phyloP scores from a whole-genome alignment of 2,113 vertebrate species.

The Ailurus styani region DNA sequence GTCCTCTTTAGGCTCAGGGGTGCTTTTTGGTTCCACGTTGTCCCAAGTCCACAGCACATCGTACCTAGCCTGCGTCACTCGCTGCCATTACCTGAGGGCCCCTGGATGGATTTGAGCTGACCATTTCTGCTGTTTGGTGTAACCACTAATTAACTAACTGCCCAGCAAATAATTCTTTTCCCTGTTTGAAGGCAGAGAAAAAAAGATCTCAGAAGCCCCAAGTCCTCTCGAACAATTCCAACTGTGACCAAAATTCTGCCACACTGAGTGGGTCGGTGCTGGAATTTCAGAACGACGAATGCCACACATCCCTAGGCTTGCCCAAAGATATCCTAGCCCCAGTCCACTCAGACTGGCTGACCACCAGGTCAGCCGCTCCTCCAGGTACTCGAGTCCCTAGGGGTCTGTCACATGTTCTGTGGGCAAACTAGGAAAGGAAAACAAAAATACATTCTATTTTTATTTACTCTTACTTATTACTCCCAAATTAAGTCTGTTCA shows the following conservation, averaged over 20 bases:
- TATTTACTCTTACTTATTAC: slow-evolving; percentile 1
- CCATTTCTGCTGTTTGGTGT: neutral
- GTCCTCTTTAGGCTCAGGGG: too few species aligned
- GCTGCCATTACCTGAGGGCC: neutral
- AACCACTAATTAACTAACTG: neutral
- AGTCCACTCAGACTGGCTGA: neutral
- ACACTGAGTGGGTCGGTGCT: neutral
- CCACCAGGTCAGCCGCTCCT: slow-evolving; percentile 7
- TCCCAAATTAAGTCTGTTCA: slow-evolving; percentile 57
- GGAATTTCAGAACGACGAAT: neutral
- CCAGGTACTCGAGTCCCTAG: neutral
- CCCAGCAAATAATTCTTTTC: neutral
- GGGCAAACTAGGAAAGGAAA: slow-evolving; percentile 19
- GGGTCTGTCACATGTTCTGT: neutral
- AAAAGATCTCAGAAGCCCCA: neutral
- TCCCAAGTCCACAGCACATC: rapidly evolving
- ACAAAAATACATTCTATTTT: neutral
- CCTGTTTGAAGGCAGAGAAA: neutral
- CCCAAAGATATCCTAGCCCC: neutral
- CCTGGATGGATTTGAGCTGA: too few species aligned
- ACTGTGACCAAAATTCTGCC: neutral
- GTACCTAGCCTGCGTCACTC: neutral
- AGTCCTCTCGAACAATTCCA: neutral
- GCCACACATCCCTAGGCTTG: neutral
- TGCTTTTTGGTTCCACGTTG: neutral